Evolutionary conservation across 2,797 vertebrate species (phyloP), one percentile per base, ranked within the genome.

Genomic region (Halcyon chelicuti): DNA sequence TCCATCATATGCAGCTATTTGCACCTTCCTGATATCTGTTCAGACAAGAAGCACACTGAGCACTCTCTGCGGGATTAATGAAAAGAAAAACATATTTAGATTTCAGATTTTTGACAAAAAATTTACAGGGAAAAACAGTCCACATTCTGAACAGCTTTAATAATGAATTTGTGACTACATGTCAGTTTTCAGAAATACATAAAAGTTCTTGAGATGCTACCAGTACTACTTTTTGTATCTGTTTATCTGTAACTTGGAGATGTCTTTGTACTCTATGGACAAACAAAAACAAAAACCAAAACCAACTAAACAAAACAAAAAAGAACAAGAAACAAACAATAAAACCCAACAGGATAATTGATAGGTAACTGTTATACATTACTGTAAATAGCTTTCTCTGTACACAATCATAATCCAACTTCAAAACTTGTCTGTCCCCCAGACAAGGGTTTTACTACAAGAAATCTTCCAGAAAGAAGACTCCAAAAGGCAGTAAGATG

Each of bases 61-160:
- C 6, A 35, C 6, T 21, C 46, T 49, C 44, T 31, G 10, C 12
- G 65, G 54, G 2, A 5, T 47, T 61, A 78, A 62, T 49, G 28
- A 72, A 71, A 47, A 18, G 20, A 61, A 74, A 88, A 46, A 2
- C 12, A 6, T 39, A 23, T 28, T 20, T 35, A 16, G 19, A 46
- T 67, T 91, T 91, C 40, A 60, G 19, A 44, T 39, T 75, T 87
- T 57, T 15, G 9, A 47, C 7, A 71, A 67, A 84, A 84, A 84
- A 37, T 39, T 62, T 44, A 11, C 5, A 18, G 4, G 13, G 17
- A 19, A 31, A 54, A 81, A 15, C 21, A 52, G 15, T 2, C 5
- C 5, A 39, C 18, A 68, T 87, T 68, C 52, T 40, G 51, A 40
- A 20, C 12, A 52, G 8, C 8, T 85, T 82, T 13, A 52, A 78